phyloP scores from a whole-genome alignment of 2,797 vertebrate species.

The Denticeps clupeoides region DNA sequence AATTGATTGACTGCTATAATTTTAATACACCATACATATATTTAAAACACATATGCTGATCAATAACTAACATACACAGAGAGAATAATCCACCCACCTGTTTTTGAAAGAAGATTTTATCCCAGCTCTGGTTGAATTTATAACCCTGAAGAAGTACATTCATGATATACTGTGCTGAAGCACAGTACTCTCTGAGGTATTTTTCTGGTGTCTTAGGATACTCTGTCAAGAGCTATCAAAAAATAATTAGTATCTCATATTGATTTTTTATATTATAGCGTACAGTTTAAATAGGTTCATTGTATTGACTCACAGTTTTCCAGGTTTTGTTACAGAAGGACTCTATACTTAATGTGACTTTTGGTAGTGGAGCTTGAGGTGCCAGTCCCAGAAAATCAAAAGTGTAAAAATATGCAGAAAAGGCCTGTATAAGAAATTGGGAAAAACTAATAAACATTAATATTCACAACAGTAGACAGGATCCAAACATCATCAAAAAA shows the following conservation, averaged over 20 bases:
- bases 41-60: no score
- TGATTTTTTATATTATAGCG: not conserved
- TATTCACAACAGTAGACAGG: no score
- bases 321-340: slow-evolving; percentile 35
- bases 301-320: slow-evolving; percentile 26
- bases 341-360: slow-evolving; percentile 27
- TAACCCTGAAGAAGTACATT: slow-evolving; percentile 54
- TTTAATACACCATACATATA: no score
- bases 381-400: slow-evolving; percentile 40
- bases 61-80: not conserved
- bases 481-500: no score
- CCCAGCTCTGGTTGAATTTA: slow-evolving; percentile 55
- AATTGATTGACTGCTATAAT: no score
- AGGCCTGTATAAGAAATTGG: slow-evolving; percentile 26
- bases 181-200: slow-evolving; percentile 54
- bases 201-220: slow-evolving; percentile 28
- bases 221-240: slow-evolving; percentile 39
- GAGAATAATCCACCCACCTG: slow-evolving; percentile 47
- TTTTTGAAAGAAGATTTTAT: slow-evolving; percentile 52
- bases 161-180: slow-evolving; percentile 51
- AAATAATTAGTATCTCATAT: not conserved
- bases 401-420: slow-evolving; percentile 40
- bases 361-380: slow-evolving; percentile 26
- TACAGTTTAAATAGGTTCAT: not conserved
- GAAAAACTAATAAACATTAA: not conserved